Percentiles rank a stretch among this genome's conserved stretches.
Evolutionary conservation across 2,888 invertebrate species (phyloP).

Genomic region (Cheilosia soror): DNA sequence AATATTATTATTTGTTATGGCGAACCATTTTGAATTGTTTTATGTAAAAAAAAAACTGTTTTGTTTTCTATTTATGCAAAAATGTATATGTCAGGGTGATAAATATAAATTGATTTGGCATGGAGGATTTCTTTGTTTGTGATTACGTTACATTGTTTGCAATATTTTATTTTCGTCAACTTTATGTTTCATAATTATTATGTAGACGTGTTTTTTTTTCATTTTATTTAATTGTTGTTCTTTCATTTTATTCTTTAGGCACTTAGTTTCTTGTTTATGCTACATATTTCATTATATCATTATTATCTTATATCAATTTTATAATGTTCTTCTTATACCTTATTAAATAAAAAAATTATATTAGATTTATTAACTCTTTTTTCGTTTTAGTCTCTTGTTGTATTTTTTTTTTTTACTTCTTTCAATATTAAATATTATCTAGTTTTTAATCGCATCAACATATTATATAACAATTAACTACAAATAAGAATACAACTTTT

Average conservation of each 20-base stretch:
- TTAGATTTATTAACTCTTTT: constrained; percentile 29
- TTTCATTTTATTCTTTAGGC: constrained; percentile 37
- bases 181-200: background rate
- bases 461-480: constrained; percentile 34
- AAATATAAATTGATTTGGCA: constrained; percentile 42
- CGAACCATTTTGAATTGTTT: background rate
- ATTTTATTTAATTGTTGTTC: constrained; percentile 11
- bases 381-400: constrained; percentile 45
- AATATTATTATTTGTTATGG: background rate
- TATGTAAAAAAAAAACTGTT: constrained; percentile 13
- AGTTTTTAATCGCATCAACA: constrained; percentile 11
- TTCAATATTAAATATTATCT: constrained; percentile 43
- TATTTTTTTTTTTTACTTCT: constrained; percentile 9
- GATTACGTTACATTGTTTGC: constrained; percentile 1
- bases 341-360: constrained; percentile 25
- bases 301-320: constrained; percentile 8
- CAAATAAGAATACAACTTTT: constrained; percentile 32
- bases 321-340: constrained; percentile 16
- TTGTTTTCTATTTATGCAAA: constrained; percentile 4
- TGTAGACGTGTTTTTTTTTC: constrained; percentile 2
- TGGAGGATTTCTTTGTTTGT: constrained; percentile 17
- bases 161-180: background rate
- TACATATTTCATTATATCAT: constrained; percentile 19
- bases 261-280: constrained; percentile 66
- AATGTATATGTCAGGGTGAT: constrained; percentile 5